Base-by-base conservation (phyloP, 2,888 invertebrate species). In the Epirrhoe alternata region DNA sequence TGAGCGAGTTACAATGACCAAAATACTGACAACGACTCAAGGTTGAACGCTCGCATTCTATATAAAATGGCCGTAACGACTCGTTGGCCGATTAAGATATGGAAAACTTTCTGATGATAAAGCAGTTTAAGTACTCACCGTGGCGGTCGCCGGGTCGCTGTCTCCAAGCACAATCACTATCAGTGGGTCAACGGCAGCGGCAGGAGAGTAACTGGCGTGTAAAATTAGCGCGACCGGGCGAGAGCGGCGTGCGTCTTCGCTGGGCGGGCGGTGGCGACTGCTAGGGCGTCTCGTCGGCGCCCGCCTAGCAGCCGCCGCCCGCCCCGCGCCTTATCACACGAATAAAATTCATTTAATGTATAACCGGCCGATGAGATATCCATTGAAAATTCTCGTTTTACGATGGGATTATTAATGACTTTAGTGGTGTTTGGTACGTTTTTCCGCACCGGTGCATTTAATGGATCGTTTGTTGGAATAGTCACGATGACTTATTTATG, bases 301-400 rank as follows among this genome's bases (percentile, higher is more conserved):
- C 86, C 85, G 85, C 85, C 86, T 72, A 74, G 71, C 83, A 81
- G 85, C 89, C 85, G 84, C 72, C 72, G 69, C 82, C 86, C 90
- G 86, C 88, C 87, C 88, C 87, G 76, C 90, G 83, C 84, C 88
- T 89, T 89, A 90, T 91, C 91, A 90, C 88, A 79, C 85, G 85
- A 90, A 90, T 90, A 86, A 91, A 90, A 91, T 91, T 88, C 88
- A 90, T 92, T 89, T 91, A 88, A 90, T 88, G 90, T 89, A 88
- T 91, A 89, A 91, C 88, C 87, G 82, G 81, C 78, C 82, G 82
- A 87, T 89, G 85, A 71, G 82, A 81, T 83, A 81, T 79, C 81
- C 86, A 88, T 89, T 89, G 86, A 89, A 90, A 86, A 86, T 86
- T 77, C 82, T 74, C 80, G 80, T 78, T 88, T 88, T 80, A 86